Percentiles rank a stretch among this genome's conserved stretches.
Conservation (phyloP, 2,113 vertebrate species). For the Craseonycteris thonglongyai region DNA sequence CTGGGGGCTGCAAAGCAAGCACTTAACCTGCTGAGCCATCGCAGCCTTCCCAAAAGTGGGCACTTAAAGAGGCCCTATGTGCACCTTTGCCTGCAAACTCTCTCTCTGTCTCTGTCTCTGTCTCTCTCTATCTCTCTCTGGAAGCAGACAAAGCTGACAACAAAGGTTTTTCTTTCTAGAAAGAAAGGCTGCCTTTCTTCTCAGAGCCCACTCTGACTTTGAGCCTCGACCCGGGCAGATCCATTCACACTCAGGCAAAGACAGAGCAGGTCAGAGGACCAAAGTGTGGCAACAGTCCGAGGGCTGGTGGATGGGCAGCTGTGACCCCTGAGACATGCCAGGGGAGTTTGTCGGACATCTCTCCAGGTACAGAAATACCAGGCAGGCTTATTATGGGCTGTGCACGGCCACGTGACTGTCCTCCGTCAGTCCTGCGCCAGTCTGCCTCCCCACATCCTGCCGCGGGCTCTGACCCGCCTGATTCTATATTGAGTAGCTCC, state of each 20-base stretch:
- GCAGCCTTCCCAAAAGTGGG: too few relatives aligned
- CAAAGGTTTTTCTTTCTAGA: neutral
- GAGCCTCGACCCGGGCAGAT: neutral
- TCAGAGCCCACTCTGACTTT: neutral
- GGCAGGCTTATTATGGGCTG: neutral
- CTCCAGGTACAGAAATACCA: neutral
- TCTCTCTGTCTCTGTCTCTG: too few relatives aligned
- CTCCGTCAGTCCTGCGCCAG: constrained; percentile 17
- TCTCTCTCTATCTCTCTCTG: too few relatives aligned
- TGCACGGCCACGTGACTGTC: neutral
- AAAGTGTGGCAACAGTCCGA: neutral
- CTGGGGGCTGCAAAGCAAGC: too few relatives aligned
- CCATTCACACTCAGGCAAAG: neutral
- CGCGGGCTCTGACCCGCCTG: constrained; percentile 44
- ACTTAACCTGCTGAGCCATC: too few relatives aligned
- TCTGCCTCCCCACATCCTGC: constrained; percentile 65
- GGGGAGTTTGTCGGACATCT: neutral
- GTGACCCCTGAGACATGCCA: neutral
- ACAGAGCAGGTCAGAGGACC: neutral
- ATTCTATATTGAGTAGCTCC: constrained; percentile 70
- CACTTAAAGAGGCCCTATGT: rapidly evolving
- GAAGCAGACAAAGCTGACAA: neutral
- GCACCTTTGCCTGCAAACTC: neutral
- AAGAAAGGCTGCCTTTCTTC: neutral
- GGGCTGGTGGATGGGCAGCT: rapidly evolving